A percentile compares a stretch with the other conserved stretches of the same genome.
Evolutionary conservation across 92 coral and sea anemone species (phyloP).

Genomic region (Diadumene lineata): DNA sequence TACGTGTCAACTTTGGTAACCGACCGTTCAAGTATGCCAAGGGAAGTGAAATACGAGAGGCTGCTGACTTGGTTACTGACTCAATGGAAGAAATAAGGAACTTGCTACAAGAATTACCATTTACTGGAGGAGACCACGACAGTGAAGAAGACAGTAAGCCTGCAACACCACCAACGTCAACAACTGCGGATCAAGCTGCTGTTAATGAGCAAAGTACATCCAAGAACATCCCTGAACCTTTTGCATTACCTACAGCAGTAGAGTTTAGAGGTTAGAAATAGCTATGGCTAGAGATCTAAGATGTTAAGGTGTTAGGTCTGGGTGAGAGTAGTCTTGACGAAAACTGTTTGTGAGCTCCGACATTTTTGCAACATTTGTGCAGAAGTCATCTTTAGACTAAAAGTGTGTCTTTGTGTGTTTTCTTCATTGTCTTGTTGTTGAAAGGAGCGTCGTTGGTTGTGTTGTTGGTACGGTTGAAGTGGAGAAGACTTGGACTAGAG

Average conservation of each 20-base stretch:
- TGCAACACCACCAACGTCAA: not conserved
- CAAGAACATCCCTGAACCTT: slow-evolving; percentile 29
- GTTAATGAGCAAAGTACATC: not conserved
- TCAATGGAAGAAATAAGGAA: slow-evolving; percentile 76
- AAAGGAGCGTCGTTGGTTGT: no score
- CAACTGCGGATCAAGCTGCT: no score
- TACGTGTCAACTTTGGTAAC: slow-evolving; percentile 86
- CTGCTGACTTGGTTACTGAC: slow-evolving; percentile 76
- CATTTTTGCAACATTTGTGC: no score
- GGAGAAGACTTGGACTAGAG: not conserved
- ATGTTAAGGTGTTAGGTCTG: no score
- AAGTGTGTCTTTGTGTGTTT: no score
- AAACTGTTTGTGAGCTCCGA: no score
- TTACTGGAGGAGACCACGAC: slow-evolving; percentile 61
- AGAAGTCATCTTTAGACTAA: no score
- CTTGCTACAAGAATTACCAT: slow-evolving; percentile 71
- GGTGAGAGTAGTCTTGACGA: no score
- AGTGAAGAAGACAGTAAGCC: slow-evolving; percentile 4
- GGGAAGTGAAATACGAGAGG: slow-evolving; percentile 78
- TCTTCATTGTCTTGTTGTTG: no score
- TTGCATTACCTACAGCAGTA: slow-evolving; percentile 4
- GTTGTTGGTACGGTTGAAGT: no score
- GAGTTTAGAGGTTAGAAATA: slow-evolving; percentile 38
- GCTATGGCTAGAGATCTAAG: no score
- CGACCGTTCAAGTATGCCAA: slow-evolving; percentile 80